These are phyloP conservation scores for Chaenocephalus aceratus DNA, from an alignment of 2,113 vertebrate genomes.

Conservation along the genomic window DNA sequence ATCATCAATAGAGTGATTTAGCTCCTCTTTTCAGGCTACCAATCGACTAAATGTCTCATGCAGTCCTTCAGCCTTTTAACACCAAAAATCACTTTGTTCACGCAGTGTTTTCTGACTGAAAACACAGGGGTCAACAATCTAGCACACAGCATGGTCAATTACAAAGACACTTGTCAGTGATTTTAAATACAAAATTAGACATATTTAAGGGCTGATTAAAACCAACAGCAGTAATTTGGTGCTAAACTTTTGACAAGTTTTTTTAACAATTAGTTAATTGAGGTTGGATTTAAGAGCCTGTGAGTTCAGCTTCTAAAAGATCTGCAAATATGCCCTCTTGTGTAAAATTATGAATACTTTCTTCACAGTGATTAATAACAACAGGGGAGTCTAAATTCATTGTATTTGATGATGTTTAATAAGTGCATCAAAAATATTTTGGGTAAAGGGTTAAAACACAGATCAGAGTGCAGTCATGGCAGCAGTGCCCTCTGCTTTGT, in stretches of 20 bases:
- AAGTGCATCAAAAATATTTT: not conserved
- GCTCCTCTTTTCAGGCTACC: conserved; percentile 18
- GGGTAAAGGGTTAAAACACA: not conserved
- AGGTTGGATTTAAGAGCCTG: not conserved
- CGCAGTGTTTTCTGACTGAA: not conserved
- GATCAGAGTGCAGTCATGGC: not conserved
- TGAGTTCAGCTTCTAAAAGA: not conserved
- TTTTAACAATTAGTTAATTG: too few species aligned
- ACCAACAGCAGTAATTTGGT: not conserved
- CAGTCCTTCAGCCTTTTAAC: conserved; percentile 15
- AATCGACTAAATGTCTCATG: conserved; percentile 29
- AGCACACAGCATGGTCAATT: not conserved
- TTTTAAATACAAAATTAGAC: not conserved
- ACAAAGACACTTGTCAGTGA: not conserved
- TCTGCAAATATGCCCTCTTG: not conserved
- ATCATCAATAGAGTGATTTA: conserved; percentile 52
- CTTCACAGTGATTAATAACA: not conserved
- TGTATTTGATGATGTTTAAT: not conserved
- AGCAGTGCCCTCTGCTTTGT: not conserved
- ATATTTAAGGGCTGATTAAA: not conserved
- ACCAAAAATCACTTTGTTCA: not conserved
- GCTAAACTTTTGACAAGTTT: not conserved
- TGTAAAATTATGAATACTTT: not conserved
- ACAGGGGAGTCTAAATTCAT: not conserved
- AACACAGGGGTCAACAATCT: not conserved